phyloP scores from a whole-genome alignment of 2,888 invertebrate genomes.

The Druceiella hillmani region DNA sequence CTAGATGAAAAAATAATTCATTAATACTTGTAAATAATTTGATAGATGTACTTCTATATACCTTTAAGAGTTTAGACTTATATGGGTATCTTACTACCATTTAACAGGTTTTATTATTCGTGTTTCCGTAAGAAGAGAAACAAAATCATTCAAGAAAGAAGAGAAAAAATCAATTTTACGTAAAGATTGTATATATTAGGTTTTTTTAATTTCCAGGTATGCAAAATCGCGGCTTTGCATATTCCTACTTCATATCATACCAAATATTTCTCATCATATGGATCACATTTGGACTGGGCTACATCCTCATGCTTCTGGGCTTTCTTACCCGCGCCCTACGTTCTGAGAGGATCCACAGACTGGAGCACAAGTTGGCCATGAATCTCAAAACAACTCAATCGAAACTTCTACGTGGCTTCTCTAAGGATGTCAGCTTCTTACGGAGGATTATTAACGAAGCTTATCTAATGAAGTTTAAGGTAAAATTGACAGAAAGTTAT shows the following conservation, averaged over 20 bases:
- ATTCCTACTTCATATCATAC: constrained; percentile 65
- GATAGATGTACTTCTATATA: no score
- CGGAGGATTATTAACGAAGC: constrained; percentile 75
- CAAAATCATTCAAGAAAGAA: no score
- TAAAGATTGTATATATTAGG: no score
- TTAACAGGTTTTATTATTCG: no score
- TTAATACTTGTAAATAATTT: no score
- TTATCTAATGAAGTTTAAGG: constrained; percentile 77
- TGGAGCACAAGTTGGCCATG: constrained; percentile 71
- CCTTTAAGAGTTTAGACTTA: no score
- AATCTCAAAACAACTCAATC: constrained; percentile 76
- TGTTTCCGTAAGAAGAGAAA: no score
- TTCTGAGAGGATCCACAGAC: constrained; percentile 65
- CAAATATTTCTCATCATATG: constrained; percentile 78
- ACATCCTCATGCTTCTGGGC: constrained; percentile 83
- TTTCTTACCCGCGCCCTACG: constrained; percentile 74
- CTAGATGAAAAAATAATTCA: no score
- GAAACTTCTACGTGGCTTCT: constrained; percentile 70
- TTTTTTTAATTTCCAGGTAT: constrained; percentile 36
- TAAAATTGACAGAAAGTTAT: no score
- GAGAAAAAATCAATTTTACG: no score
- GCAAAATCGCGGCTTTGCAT: constrained; percentile 45
- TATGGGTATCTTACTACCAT: no score
- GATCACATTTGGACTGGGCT: constrained; percentile 90
- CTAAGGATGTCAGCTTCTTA: constrained; percentile 67